phyloP scores from a whole-genome alignment of 2,888 invertebrate species.

The Polylopha cassiicola region DNA sequence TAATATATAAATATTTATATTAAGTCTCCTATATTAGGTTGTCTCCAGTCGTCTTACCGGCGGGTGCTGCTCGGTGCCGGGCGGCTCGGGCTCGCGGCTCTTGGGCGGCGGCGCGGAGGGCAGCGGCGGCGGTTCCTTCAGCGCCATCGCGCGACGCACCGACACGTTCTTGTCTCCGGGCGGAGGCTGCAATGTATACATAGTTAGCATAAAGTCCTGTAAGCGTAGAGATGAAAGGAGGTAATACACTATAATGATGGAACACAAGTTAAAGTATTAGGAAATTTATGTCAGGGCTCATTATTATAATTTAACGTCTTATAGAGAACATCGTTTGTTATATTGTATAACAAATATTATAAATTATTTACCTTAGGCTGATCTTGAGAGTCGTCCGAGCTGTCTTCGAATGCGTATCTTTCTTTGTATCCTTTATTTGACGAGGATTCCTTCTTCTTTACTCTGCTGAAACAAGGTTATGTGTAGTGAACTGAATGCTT shows the following conservation, averaged over 20 bases:
- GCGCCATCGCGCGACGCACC: conserved; percentile 79
- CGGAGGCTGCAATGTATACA: conserved; percentile 34
- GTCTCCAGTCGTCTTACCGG: too few relatives aligned
- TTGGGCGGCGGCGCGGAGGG: conserved; percentile 74
- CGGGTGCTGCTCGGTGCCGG: conserved; percentile 71
- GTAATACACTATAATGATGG: too few relatives aligned
- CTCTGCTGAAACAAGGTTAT: conserved; percentile 46
- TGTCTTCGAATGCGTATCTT: conserved; percentile 70
- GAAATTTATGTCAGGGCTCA: too few relatives aligned
- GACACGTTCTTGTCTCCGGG: conserved; percentile 77
- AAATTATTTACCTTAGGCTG: conserved; percentile 47
- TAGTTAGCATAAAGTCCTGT: conserved; percentile 3
- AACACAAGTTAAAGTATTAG: too few relatives aligned
- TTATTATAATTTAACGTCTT: conserved; percentile 1
- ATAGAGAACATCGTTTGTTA: too few relatives aligned
- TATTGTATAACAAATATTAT: too few relatives aligned
- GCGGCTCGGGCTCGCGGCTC: conserved; percentile 73
- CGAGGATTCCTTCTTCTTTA: conserved; percentile 78
- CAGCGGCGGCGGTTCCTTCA: conserved; percentile 79
- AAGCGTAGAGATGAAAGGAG: too few relatives aligned
- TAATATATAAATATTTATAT: too few relatives aligned
- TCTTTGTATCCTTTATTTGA: conserved; percentile 74
- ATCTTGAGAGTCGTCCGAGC: conserved; percentile 69
- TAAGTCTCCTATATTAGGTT: too few relatives aligned
- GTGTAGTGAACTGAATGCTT: too few relatives aligned